Conservation (phyloP, 2,113 vertebrate genomes). For the human region DNA sequence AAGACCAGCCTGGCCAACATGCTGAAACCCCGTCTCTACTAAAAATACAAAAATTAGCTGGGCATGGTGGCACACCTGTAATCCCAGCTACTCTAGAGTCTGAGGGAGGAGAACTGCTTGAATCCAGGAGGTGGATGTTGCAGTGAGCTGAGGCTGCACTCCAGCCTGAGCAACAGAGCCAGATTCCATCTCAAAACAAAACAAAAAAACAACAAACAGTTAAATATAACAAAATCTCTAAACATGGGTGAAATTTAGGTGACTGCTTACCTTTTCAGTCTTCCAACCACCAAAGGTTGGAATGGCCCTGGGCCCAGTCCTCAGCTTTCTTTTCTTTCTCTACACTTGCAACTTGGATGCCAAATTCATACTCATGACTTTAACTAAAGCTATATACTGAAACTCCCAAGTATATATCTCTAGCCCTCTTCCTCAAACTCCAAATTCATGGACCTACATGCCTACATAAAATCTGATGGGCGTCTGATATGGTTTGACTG, state of each 20-base stretch:
- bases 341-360: not conserved
- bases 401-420: not conserved
- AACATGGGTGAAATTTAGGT: not conserved
- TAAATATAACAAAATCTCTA: not conserved
- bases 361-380: accelerated
- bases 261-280: not conserved
- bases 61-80: too few relatives aligned
- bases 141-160: too few relatives aligned
- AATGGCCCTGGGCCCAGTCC: not conserved
- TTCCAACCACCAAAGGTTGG: not conserved
- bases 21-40: too few relatives aligned
- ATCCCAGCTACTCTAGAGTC: too few relatives aligned
- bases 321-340: not conserved
- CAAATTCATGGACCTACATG: not conserved
- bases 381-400: not conserved
- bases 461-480: too few relatives aligned
- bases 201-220: not conserved
- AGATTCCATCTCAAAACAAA: too few relatives aligned
- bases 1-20: too few relatives aligned
- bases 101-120: too few relatives aligned
- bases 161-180: too few relatives aligned
- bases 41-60: too few relatives aligned
- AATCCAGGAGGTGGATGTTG: too few relatives aligned
- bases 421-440: not conserved
- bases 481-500: too few relatives aligned